Conservation (phyloP, 2,888 invertebrate genomes). For the Emmelina monodactyla region DNA sequence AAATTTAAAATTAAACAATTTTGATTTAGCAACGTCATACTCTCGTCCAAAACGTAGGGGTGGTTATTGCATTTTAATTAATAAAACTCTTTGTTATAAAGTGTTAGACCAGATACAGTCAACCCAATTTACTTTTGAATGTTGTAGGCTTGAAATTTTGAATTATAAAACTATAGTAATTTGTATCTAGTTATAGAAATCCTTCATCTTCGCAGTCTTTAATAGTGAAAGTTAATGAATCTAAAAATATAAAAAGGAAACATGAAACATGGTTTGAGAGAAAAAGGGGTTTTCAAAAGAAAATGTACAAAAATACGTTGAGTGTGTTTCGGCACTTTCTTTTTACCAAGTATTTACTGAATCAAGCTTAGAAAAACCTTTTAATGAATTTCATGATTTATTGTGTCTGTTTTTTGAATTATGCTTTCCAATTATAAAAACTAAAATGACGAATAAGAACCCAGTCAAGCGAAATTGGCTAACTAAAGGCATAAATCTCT, state of each 20-base stretch:
- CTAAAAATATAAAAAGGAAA: background rate
- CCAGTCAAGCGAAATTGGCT: too few relatives aligned
- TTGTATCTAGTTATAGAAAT: conserved; percentile 4
- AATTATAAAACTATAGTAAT: conserved; percentile 1
- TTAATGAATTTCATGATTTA: too few relatives aligned
- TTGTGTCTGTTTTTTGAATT: too few relatives aligned
- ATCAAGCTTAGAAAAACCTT: too few relatives aligned
- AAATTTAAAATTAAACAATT: conserved; percentile 5
- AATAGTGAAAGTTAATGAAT: conserved; percentile 3
- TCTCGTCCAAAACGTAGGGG: conserved; percentile 2
- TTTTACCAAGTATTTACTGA: conserved; percentile 1
- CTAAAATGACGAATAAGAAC: too few relatives aligned
- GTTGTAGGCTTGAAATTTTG: background rate
- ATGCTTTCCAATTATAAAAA: too few relatives aligned
- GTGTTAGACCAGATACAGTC: background rate
- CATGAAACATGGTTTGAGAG: background rate
- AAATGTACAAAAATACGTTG: conserved; percentile 4
- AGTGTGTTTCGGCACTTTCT: background rate
- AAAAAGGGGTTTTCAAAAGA: background rate
- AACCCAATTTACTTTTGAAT: conserved; percentile 1
- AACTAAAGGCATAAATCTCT: conserved; percentile 4
- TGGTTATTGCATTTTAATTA: conserved; percentile 6
- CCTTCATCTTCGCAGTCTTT: background rate
- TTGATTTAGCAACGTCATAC: conserved; percentile 6
- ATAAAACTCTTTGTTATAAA: conserved; percentile 3